phyloP scores from a whole-genome alignment of 2,888 invertebrate genomes.

The Amaurobius ferox region DNA sequence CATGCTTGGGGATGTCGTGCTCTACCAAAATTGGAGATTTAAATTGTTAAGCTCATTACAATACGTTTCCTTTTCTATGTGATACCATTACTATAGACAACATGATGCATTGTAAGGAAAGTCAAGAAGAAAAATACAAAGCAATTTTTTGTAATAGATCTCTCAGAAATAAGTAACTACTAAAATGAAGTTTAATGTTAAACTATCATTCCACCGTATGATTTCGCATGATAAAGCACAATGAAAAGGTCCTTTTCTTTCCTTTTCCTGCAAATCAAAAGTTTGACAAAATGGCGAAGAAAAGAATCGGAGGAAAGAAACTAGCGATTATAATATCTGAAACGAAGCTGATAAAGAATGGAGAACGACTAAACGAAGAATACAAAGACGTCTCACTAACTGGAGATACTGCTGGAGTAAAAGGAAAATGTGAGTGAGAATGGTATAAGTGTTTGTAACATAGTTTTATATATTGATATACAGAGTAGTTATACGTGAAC shows the following conservation, averaged over 20 bases:
- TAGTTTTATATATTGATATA: too few species aligned
- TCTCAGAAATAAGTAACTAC: too few species aligned
- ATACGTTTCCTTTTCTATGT: too few species aligned
- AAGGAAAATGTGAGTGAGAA: not conserved
- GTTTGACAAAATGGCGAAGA: constrained; percentile 21
- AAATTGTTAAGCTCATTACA: too few species aligned
- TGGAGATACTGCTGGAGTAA: constrained; percentile 32
- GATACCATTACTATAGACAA: too few species aligned
- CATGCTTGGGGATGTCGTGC: too few species aligned
- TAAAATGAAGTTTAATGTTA: not conserved
- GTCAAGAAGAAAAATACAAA: too few species aligned
- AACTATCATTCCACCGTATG: not conserved
- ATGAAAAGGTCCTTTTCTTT: not conserved
- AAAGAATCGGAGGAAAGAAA: constrained; percentile 29
- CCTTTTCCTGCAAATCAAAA: constrained; percentile 16
- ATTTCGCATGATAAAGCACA: not conserved
- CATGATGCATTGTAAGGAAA: too few species aligned
- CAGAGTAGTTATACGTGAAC: too few species aligned
- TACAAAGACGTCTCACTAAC: constrained; percentile 41
- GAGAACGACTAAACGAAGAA: constrained; percentile 11
- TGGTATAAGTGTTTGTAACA: not conserved
- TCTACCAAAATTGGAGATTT: too few species aligned
- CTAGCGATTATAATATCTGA: constrained; percentile 65
- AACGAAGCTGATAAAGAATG: constrained; percentile 38
- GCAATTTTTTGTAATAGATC: too few species aligned